Evolutionary conservation across 1,140 invertebrate genomes (phyloP).

Genomic region (Berghia stephanieae): DNA sequence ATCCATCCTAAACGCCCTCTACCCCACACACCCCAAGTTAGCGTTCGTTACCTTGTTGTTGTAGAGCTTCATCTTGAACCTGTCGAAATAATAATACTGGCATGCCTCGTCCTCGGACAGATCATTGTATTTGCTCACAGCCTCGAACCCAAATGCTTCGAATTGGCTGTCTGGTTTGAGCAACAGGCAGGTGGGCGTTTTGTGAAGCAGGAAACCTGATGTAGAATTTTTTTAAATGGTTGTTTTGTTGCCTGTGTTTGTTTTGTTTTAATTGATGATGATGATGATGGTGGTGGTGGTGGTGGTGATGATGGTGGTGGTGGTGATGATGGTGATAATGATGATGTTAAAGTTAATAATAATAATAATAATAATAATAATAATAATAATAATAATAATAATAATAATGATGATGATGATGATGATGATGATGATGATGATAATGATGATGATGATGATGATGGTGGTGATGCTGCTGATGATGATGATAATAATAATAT

Average conservation of each 20-base stretch:
- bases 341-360: no score
- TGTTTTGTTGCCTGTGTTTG: neutral
- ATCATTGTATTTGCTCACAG: slow-evolving; percentile 73
- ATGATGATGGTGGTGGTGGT: no score
- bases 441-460: no score
- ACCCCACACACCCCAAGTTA: neutral
- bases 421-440: no score
- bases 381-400: no score
- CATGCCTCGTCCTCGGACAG: slow-evolving; percentile 70
- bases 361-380: no score
- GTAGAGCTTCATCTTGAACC: slow-evolving; percentile 75
- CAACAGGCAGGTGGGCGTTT: slow-evolving; percentile 73
- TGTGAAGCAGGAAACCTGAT: slow-evolving; percentile 70
- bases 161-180: slow-evolving; percentile 72
- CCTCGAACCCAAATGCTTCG: slow-evolving; percentile 73
- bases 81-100: slow-evolving; percentile 73
- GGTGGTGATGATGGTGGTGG: no score
- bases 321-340: no score
- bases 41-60: slow-evolving; percentile 68
- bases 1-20: neutral
- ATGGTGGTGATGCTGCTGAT: no score
- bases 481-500: no score
- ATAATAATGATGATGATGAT: no score
- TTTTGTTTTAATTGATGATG: no score
- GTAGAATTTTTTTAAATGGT: neutral